Evolutionary conservation across 2,797 vertebrate species (phyloP), one percentile per base, ranked within the genome.

Genomic region (Microhierax caerulescens): DNA sequence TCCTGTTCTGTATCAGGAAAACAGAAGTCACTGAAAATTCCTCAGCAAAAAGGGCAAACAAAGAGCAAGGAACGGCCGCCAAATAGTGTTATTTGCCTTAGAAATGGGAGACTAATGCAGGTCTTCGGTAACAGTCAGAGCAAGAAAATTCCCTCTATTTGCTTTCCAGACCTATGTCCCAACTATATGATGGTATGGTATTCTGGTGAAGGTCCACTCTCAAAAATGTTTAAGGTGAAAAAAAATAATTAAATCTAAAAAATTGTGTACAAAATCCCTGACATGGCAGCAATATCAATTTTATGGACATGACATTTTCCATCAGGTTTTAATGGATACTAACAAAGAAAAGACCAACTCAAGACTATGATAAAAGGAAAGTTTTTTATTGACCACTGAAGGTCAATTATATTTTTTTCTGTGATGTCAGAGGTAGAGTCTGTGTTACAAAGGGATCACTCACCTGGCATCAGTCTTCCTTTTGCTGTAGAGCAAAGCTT

Each of bases 291-390:
- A 53, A 56, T 37, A 73, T 61, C 7, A 54, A 92, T 94, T 94
- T 81, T 96, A 94, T 91, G 91, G 88, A 85, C 39, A 50, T 67
- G 51, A 85, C n/a, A 90, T 90, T 95, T 94, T 94, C 4, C 70
- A 91, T 65, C 32, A 85, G 32, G 36, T 87, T 92, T 93, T 94
- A 91, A 91, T 80, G 85, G 81, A 32, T 32, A 79, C 1, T 4
- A 95, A 74, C 34, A 84, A 90, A 84, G 36, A n/a, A 88, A 91
- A 84, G 43, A 93, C 10, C 16, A 91, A 34, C 32, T 54, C 34
- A 34, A 73, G 69, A 63, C 59, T 67, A 81, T 28, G 65, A 94
- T 84, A 95, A 95, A 80, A 96, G 70, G 67, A 9, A 84, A 80
- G 21, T 19, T 82, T 83, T 95, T 88, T 88, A 94, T 25, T 95